Evolutionary conservation across 2,113 vertebrate species (phyloP).

Genomic region (Muntiacus reevesi): DNA sequence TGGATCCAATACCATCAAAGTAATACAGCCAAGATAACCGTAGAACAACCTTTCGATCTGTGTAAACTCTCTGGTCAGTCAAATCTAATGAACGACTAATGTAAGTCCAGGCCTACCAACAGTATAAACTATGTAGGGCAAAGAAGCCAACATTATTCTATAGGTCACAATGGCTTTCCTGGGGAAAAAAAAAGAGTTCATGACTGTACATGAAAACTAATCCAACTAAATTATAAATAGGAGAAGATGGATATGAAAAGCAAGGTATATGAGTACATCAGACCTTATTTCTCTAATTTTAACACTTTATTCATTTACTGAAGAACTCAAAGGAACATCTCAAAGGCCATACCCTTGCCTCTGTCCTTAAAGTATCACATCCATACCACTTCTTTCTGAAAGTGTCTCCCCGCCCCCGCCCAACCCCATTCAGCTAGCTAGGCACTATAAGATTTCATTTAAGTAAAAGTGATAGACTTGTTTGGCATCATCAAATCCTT

Average conservation of each 20-base stretch:
- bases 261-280: not conserved
- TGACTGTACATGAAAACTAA: not conserved
- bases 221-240: not conserved
- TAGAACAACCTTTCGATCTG: slow-evolving; percentile 33
- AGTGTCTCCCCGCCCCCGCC: not conserved
- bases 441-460: not conserved
- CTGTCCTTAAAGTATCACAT: not conserved
- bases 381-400: not conserved
- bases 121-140: not conserved
- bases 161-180: not conserved
- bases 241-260: not conserved
- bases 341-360: not conserved
- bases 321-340: not conserved
- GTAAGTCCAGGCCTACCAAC: not conserved
- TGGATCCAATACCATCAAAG: not conserved
- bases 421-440: not conserved
- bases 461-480: not conserved
- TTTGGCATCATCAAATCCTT: not conserved
- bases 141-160: not conserved
- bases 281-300: not conserved
- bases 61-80: slow-evolving; percentile 34
- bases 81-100: slow-evolving; percentile 15
- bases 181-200: not conserved
- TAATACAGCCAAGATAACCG: slow-evolving; percentile 17
- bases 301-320: not conserved